phyloP scores from a whole-genome alignment of 2,797 vertebrate species.

The Hippopotamyrus pictus region DNA sequence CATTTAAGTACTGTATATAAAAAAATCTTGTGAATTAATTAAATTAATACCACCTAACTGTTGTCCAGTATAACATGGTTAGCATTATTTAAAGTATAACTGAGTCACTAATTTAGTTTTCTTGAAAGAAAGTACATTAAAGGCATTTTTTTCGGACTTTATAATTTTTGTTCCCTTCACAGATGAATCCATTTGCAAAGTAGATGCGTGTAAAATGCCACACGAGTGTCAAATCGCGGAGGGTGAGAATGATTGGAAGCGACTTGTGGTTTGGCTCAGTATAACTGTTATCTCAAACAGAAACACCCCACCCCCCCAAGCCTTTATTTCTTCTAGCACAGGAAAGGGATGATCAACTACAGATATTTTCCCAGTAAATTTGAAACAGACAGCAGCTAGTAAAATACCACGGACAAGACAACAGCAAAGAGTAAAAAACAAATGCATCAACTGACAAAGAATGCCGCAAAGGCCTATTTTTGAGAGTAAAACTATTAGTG shows the following conservation, averaged over 20 bases:
- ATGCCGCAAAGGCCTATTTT: neutral
- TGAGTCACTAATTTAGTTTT: neutral
- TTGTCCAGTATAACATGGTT: neutral
- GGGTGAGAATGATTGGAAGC: neutral
- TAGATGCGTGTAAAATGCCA: neutral
- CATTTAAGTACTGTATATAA: neutral
- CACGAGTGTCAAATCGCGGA: neutral
- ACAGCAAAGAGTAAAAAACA: neutral
- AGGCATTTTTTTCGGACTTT: neutral
- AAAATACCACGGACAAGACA: neutral
- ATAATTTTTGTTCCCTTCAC: neutral
- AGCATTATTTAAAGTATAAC: neutral
- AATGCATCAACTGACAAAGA: neutral
- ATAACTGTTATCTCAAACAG: neutral
- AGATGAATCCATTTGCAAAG: neutral
- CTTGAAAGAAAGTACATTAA: neutral
- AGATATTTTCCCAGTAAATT: conserved; percentile 24
- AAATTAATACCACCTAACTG: neutral
- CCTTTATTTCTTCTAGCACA: conserved; percentile 21
- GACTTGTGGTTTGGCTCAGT: neutral
- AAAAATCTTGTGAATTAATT: neutral
- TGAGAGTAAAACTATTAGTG: neutral
- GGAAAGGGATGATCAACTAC: conserved; percentile 31
- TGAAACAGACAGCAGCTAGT: conserved; percentile 16
- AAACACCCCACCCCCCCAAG: conserved; percentile 26